phyloP scores from a whole-genome alignment of 2,797 vertebrate species.

The Epinephelus coioides region DNA sequence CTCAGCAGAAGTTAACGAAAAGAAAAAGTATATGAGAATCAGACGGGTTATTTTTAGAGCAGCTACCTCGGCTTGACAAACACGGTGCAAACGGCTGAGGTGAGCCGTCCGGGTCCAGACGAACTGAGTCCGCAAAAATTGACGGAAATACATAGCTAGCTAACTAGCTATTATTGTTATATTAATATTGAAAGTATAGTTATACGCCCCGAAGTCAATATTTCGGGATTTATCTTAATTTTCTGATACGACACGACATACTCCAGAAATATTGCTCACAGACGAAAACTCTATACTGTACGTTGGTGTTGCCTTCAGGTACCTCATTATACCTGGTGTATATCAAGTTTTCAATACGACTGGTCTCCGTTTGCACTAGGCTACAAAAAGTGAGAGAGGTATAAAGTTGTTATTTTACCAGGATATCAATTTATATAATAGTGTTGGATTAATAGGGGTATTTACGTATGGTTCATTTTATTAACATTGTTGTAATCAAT shows the following conservation, averaged over 20 bases:
- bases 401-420: accelerated
- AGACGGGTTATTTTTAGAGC: neutral
- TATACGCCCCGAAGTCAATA: neutral
- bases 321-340: neutral
- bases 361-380: accelerated
- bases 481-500: accelerated
- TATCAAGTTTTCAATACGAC: accelerated
- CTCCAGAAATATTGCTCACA: too few species aligned
- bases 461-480: too few species aligned
- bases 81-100: slow-evolving; percentile 25
- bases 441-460: too few species aligned
- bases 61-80: slow-evolving; percentile 70
- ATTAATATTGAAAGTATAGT: neutral
- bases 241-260: neutral
- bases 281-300: neutral
- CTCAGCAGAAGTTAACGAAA: slow-evolving; percentile 4
- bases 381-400: neutral
- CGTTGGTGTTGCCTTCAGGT: slow-evolving; percentile 44
- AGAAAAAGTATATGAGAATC: neutral
- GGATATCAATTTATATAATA: accelerated
- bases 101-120: slow-evolving; percentile 20
- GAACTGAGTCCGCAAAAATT: slow-evolving; percentile 44
- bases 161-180: neutral
- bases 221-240: accelerated
- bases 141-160: slow-evolving; percentile 56